Evolutionary conservation across 1,140 invertebrate species (phyloP).

Genomic region (Harlomillsia oculata): DNA sequence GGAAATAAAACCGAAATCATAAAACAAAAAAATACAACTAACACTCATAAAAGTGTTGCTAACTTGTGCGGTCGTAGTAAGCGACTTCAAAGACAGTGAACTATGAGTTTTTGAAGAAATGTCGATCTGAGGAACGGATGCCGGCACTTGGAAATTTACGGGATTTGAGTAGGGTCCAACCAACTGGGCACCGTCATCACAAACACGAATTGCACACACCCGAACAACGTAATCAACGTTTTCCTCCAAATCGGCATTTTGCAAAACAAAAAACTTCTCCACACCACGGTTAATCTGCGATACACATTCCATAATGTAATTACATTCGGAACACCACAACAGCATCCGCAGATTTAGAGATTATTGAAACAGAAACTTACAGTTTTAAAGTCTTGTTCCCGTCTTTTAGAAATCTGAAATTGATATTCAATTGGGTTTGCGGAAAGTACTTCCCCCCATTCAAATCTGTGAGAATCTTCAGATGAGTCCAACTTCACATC

Average conservation of each 20-base stretch:
- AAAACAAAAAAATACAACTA: too few relatives aligned
- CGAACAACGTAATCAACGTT: constrained; percentile 23
- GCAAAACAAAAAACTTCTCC: constrained; percentile 14
- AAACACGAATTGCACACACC: constrained; percentile 33
- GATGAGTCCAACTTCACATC: constrained; percentile 21
- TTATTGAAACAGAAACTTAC: constrained; percentile 14
- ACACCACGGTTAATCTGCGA: constrained; percentile 29
- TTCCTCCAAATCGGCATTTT: constrained; percentile 22
- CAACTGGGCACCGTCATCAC: constrained; percentile 24
- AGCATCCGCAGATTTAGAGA: not conserved
- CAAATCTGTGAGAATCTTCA: constrained; percentile 21
- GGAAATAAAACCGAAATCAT: not conserved
- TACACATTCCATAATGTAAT: not conserved
- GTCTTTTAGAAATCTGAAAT: constrained; percentile 29
- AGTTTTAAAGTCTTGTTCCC: constrained; percentile 33
- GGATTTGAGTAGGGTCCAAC: constrained; percentile 33
- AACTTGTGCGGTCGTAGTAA: constrained; percentile 22
- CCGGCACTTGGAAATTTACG: constrained; percentile 27
- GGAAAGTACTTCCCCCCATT: constrained; percentile 28
- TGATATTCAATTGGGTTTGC: constrained; percentile 27
- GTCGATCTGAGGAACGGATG: constrained; percentile 3
- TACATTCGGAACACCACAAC: not conserved
- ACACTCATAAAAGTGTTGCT: constrained; percentile 19
- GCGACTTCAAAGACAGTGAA: constrained; percentile 24
- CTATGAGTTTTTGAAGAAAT: constrained; percentile 19